Evolutionary conservation across 1,140 invertebrate genomes (phyloP).

Genomic region (Calliopsis andreniformis): DNA sequence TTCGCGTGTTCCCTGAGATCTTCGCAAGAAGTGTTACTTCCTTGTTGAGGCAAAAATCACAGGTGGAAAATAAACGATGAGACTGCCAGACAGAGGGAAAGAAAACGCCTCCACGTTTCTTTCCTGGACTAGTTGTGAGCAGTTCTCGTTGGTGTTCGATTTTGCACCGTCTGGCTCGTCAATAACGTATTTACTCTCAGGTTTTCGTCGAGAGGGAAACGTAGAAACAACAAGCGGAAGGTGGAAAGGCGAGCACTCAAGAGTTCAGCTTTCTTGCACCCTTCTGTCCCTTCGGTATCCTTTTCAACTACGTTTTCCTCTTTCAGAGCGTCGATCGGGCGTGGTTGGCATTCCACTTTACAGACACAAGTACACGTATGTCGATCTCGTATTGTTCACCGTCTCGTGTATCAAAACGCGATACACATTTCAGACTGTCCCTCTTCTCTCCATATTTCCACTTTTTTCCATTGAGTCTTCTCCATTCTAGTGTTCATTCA

Average conservation of each 20-base stretch:
- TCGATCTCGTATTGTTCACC: conserved; percentile 25
- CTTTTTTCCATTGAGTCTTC: conserved; percentile 10
- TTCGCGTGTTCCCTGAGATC: too few species aligned
- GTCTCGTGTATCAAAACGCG: conserved; percentile 48
- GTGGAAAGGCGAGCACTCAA: neutral
- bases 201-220: conserved; percentile 8
- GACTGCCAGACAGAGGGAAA: too few species aligned
- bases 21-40: too few species aligned
- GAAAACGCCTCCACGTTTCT: neutral
- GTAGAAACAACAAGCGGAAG: conserved; percentile 31
- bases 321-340: conserved; percentile 21
- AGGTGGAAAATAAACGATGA: neutral
- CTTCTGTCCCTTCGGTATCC: conserved; percentile 4
- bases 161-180: conserved; percentile 39
- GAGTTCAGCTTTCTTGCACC: conserved; percentile 9
- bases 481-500: conserved; percentile 2
- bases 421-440: conserved; percentile 50
- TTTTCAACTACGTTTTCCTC: conserved; percentile 7
- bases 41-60: neutral
- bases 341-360: conserved; percentile 25
- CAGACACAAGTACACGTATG: conserved; percentile 4
- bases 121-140: neutral
- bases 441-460: neutral
- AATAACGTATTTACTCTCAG: conserved; percentile 47
- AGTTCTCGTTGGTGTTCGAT: conserved; percentile 28